Evolutionary conservation across 2,888 invertebrate species (phyloP).

Genomic region (Drosophila formosana): DNA sequence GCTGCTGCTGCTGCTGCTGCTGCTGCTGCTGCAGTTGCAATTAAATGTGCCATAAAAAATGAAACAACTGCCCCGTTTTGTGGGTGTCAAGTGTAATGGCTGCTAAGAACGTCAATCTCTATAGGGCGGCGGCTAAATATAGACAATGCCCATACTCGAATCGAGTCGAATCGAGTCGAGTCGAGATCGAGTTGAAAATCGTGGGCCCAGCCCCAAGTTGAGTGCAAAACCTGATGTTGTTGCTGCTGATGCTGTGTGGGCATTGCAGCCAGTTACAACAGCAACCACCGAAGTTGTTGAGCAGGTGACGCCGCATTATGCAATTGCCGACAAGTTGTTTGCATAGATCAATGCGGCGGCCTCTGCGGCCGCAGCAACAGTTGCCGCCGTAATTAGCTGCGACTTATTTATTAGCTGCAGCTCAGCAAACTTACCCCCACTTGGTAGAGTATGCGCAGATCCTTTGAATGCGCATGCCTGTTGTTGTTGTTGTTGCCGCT

Average conservation of each 20-base stretch:
- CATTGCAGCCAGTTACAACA: slow-evolving; percentile 63
- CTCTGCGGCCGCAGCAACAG: slow-evolving; percentile 26
- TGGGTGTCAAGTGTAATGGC: slow-evolving; percentile 77
- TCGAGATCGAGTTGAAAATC: slow-evolving; percentile 17
- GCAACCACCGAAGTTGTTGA: slow-evolving; percentile 41
- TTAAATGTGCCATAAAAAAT: slow-evolving; percentile 40
- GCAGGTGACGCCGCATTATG: slow-evolving; percentile 60
- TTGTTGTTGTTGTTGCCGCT: slow-evolving; percentile 46
- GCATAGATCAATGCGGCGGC: slow-evolving; percentile 59
- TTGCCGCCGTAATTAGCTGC: slow-evolving; percentile 60
- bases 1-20: neutral
- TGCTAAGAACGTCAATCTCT: slow-evolving; percentile 44
- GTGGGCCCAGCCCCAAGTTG: slow-evolving; percentile 38
- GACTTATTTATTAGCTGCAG: slow-evolving; percentile 30
- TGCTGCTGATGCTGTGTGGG: slow-evolving; percentile 63
- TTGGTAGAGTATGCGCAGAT: slow-evolving; percentile 89
- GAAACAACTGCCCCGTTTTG: slow-evolving; percentile 50
- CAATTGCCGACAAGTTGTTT: slow-evolving; percentile 53
- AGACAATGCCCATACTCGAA: slow-evolving; percentile 48
- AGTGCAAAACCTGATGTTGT: slow-evolving; percentile 46
- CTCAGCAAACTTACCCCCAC: slow-evolving; percentile 83
- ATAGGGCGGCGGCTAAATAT: slow-evolving; percentile 75
- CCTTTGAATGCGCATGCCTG: slow-evolving; percentile 63
- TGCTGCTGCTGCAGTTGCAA: slow-evolving; percentile 47
- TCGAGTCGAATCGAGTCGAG: neutral